Base-by-base conservation (phyloP, 2,113 vertebrate species). In the Triplophysa siluroides region DNA sequence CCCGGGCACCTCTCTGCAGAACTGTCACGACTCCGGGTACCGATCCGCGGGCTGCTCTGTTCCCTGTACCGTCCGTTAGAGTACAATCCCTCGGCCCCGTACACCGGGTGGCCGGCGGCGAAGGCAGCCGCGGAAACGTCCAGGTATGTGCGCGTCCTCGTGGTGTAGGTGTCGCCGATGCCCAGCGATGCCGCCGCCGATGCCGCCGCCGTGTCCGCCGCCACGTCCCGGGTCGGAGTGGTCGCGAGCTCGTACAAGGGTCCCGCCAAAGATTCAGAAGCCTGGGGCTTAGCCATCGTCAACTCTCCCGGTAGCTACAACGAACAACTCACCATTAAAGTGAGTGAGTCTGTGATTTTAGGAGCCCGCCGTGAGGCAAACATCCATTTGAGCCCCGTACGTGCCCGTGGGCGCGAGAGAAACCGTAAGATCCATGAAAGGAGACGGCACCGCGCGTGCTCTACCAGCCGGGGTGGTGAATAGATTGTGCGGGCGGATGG, bases 1-100 rank as follows among this genome's bases (percentile, higher is more conserved):
- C 84, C 90, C 54, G 88, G 92, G 81, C 84, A 93, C 62, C 95
- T 91, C 83, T 96, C 95, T 1, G 89, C 85, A 41, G 94, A 95
- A 86, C 91, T 88, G 84, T 95, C 94, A 10, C 94, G 91, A 90
- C 93, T 94, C 89, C 90, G 89, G 62, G 88, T 85, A 78, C 92
- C 92, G 67, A 85, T 80, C 78, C 84, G 29, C 14, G 90, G 90
- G 43, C 91, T 90, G 84, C 90, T 21, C 76, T 83, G 87, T 29
- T 93, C 92, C 80, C 84, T 78, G 86, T 88, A 89, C 70, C 92
- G 89, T 56, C 93, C 92, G 45, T 92, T 94, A 70, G 85, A 87
- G 86, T 88, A 92, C 71, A 92, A 87, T 82, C 89, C 90, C 38
- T 91, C 92, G 75, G 90, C 85, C 52, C 88, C 88, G 69, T 86